Evolutionary conservation across 2,797 vertebrate species (phyloP).

Genomic region (Poeciliopsis paucimaculata): DNA sequence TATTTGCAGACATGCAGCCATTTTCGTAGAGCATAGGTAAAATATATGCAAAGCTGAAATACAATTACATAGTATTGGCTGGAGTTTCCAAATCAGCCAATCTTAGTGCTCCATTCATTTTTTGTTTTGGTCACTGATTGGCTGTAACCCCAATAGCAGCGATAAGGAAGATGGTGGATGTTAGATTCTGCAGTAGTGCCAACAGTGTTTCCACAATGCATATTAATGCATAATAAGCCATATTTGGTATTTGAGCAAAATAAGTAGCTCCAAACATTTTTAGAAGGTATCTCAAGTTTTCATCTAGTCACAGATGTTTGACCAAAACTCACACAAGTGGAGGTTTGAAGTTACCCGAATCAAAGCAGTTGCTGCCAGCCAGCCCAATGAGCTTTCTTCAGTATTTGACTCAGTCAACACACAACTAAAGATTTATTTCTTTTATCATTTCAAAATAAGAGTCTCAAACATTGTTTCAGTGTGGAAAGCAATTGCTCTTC

Average conservation of each 20-base stretch:
- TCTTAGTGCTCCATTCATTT: neutral
- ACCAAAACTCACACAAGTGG: neutral
- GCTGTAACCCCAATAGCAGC: neutral
- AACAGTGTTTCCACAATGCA: too few relatives aligned
- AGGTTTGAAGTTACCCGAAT: neutral
- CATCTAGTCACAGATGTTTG: too few relatives aligned
- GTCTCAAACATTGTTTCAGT: neutral
- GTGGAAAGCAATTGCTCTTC: neutral
- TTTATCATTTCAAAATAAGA: neutral
- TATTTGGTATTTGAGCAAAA: neutral
- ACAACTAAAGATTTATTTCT: neutral
- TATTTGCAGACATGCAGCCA: neutral
- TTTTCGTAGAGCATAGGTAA: neutral
- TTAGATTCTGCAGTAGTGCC: neutral
- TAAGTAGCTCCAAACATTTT: too few relatives aligned
- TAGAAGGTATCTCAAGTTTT: too few relatives aligned
- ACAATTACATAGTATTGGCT: neutral
- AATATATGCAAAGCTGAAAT: neutral
- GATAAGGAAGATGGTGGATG: neutral
- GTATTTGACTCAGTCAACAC: neutral
- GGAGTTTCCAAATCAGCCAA: neutral
- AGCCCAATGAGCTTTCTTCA: neutral
- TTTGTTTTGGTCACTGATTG: neutral
- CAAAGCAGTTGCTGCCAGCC: neutral
- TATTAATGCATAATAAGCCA: neutral